Evolutionary conservation across 1,140 invertebrate genomes (phyloP).

Genomic region (Drosophila santomea): DNA sequence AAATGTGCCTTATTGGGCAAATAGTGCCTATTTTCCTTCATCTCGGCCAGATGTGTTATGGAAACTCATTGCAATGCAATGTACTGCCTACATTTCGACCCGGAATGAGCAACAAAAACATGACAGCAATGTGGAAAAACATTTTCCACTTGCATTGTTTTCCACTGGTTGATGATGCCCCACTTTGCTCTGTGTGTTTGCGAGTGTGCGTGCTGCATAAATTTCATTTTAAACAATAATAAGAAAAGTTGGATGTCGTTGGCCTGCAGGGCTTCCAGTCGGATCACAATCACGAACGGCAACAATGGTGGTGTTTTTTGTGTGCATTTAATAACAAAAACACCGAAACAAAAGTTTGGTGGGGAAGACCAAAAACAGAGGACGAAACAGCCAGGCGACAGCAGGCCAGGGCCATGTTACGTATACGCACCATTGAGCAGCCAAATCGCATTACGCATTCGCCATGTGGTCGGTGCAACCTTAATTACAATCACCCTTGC

Average conservation of each 20-base stretch:
- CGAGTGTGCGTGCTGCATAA: slow-evolving; percentile 41
- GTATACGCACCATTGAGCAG: slow-evolving; percentile 61
- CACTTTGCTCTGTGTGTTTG: slow-evolving; percentile 47
- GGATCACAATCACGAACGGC: slow-evolving; percentile 48
- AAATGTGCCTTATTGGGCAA: neutral
- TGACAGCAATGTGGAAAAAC: slow-evolving; percentile 31
- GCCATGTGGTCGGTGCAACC: slow-evolving; percentile 18
- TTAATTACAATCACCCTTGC: slow-evolving; percentile 35
- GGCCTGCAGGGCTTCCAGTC: slow-evolving; percentile 56
- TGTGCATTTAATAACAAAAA: slow-evolving; percentile 27
- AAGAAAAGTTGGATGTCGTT: slow-evolving; percentile 74
- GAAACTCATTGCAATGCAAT: slow-evolving; percentile 12
- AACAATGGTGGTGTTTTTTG: slow-evolving; percentile 35
- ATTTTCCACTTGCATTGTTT: slow-evolving; percentile 67
- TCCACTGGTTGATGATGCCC: slow-evolving; percentile 50
- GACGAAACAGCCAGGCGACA: slow-evolving; percentile 14
- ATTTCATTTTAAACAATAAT: slow-evolving; percentile 74
- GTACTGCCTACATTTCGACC: slow-evolving; percentile 13
- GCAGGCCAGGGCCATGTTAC: slow-evolving; percentile 37
- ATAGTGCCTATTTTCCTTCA: neutral
- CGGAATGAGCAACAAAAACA: slow-evolving; percentile 23
- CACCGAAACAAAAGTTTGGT: slow-evolving; percentile 34
- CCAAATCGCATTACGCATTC: slow-evolving; percentile 58
- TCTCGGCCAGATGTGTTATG: neutral
- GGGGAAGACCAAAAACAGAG: slow-evolving; percentile 6